Percentiles rank a stretch among this genome's conserved stretches.
phyloP scores from a whole-genome alignment of 2,797 vertebrate species.

The Clarias laeviceps region DNA sequence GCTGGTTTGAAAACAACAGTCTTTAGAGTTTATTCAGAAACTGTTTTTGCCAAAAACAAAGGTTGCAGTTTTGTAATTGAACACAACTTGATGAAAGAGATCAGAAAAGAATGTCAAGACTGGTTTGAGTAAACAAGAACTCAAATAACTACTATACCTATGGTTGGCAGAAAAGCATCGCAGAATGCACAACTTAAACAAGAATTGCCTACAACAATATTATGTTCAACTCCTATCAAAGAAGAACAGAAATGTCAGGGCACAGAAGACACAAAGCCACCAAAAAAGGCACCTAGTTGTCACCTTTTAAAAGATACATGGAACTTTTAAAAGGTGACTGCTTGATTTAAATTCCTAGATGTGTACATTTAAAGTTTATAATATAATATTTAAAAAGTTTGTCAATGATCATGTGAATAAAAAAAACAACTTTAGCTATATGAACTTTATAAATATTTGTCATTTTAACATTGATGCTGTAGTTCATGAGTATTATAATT shows the following conservation, averaged over 20 bases:
- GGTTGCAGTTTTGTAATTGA: neutral
- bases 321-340: neutral
- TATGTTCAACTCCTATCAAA: neutral
- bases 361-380: neutral
- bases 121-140: neutral
- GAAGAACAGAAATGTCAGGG: neutral
- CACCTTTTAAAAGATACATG: neutral
- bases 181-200: neutral
- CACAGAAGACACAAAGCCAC: neutral
- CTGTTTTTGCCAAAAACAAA: neutral
- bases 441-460: neutral
- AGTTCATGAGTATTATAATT: slow-evolving; percentile 1
- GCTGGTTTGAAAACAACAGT: no score
- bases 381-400: neutral
- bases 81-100: neutral
- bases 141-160: neutral
- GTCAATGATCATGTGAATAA: neutral
- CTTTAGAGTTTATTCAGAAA: neutral
- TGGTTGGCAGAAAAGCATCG: neutral
- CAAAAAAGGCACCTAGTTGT: neutral
- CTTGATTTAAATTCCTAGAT: neutral
- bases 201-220: neutral
- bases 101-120: neutral
- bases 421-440: no score
- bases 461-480: neutral